Evolutionary conservation across 2,888 invertebrate species (phyloP).

Genomic region (Halictus quadricinctus): DNA sequence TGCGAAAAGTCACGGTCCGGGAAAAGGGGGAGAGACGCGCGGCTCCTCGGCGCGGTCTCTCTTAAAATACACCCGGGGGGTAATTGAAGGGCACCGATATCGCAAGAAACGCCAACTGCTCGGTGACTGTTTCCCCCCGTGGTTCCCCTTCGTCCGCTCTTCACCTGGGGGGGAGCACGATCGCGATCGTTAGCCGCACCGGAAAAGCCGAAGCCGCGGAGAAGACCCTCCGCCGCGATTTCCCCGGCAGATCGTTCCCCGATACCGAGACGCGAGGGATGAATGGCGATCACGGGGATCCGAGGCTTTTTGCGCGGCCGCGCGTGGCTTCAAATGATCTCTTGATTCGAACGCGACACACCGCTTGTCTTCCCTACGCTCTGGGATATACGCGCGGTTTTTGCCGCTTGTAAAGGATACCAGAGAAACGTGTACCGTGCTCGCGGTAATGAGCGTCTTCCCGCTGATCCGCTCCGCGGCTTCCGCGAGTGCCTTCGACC

Average conservation of each 20-base stretch:
- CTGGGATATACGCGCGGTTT: not conserved
- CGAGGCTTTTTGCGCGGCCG: conserved; percentile 14
- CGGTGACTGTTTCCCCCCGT: conserved; percentile 17
- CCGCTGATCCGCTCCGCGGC: not conserved
- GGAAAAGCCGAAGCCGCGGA: conserved; percentile 28
- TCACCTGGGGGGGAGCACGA: not conserved
- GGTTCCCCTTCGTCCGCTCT: not conserved
- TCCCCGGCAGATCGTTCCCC: not conserved
- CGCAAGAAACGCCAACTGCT: conserved; percentile 49
- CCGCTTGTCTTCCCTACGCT: not conserved
- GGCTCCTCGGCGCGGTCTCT: conserved; percentile 23
- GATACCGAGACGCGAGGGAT: not conserved
- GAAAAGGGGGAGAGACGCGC: conserved; percentile 34
- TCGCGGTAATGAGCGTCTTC: conserved; percentile 4
- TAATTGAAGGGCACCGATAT: conserved; percentile 60
- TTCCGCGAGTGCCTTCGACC: not conserved
- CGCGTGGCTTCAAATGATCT: conserved; percentile 31
- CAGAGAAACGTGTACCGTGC: not conserved
- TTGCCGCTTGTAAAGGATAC: not conserved
- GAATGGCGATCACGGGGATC: conserved; percentile 1
- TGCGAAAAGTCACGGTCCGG: conserved; percentile 61
- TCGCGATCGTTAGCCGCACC: conserved; percentile 35
- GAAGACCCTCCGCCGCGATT: conserved; percentile 3
- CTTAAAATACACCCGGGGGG: conserved; percentile 54
- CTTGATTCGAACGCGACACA: conserved; percentile 4